Percentiles rank a stretch among this genome's conserved stretches.
Conservation (phyloP, 2,113 vertebrate genomes). For the Otolemur garnettii region DNA sequence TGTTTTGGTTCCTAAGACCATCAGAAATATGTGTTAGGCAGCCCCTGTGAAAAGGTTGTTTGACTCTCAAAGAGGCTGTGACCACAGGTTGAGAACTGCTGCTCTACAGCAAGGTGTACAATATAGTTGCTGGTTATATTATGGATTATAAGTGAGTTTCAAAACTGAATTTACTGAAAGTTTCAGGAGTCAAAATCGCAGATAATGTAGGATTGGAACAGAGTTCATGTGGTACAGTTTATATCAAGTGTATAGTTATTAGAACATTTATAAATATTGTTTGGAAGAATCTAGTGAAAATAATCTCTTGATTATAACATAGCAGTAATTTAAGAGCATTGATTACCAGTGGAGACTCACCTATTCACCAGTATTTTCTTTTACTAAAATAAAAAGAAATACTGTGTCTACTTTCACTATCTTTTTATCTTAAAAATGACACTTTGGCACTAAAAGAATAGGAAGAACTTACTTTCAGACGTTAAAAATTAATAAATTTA, state of each 20-base stretch:
- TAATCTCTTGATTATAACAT: background rate
- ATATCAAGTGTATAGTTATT: background rate
- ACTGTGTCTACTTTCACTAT: background rate
- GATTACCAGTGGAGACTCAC: conserved; percentile 1
- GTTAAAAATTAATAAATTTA: background rate
- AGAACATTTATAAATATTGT: background rate
- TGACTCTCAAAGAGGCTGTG: no score
- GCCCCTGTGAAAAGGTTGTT: no score
- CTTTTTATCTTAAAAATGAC: conserved; percentile 19
- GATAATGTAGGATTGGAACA: background rate
- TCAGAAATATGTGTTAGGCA: no score
- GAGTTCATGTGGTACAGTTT: background rate
- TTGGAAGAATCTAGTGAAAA: conserved; percentile 11
- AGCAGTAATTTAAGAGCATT: background rate
- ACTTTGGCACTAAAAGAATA: conserved; percentile 3
- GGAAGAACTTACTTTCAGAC: background rate
- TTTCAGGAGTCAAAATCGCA: background rate
- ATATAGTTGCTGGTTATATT: background rate
- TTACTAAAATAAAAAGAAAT: conserved; percentile 23
- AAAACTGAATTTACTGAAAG: conserved; percentile 13
- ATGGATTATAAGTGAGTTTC: background rate
- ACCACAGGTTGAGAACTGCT: no score
- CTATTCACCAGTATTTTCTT: background rate
- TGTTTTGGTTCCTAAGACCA: no score
- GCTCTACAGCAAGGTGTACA: background rate